Percentiles rank a stretch among this genome's conserved stretches.
These are phyloP conservation scores for Agonum fuliginosum DNA, from an alignment of 2,888 invertebrate species.

Conservation along the genomic window DNA sequence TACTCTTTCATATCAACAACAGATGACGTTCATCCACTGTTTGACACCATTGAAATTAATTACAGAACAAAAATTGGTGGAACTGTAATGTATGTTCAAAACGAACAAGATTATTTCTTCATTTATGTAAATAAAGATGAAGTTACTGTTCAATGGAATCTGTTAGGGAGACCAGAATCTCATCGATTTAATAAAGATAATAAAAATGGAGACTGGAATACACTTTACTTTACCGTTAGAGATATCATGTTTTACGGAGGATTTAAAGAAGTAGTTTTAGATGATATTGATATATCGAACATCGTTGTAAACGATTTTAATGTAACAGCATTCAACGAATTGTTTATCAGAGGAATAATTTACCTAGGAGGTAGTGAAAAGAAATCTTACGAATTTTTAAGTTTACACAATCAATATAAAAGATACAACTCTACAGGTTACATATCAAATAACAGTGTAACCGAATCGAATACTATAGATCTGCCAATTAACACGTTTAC, in stretches of 20 bases:
- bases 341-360: conserved; percentile 74
- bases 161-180: conserved; percentile 72
- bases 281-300: conserved; percentile 75
- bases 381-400: conserved; percentile 68
- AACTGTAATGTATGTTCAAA: conserved; percentile 82
- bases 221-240: conserved; percentile 76
- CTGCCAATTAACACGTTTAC: conserved; percentile 65
- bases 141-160: conserved; percentile 82
- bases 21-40: conserved; percentile 65
- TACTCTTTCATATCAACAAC: conserved; percentile 76
- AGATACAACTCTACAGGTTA: conserved; percentile 67
- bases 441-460: conserved; percentile 68
- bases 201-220: conserved; percentile 81
- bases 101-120: conserved; percentile 77
- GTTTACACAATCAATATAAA: conserved; percentile 62
- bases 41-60: conserved; percentile 74
- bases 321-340: conserved; percentile 73
- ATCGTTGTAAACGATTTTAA: conserved; percentile 73
- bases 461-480: conserved; percentile 69
- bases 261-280: conserved; percentile 75
- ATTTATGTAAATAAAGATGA: conserved; percentile 82
- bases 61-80: conserved; percentile 85
- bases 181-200: conserved; percentile 77
- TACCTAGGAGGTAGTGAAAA: conserved; percentile 74
- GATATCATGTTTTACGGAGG: conserved; percentile 70